These are phyloP conservation scores for Drosophila subobscura DNA, from an alignment of 1,140 invertebrate species.

Conservation along the genomic window DNA sequence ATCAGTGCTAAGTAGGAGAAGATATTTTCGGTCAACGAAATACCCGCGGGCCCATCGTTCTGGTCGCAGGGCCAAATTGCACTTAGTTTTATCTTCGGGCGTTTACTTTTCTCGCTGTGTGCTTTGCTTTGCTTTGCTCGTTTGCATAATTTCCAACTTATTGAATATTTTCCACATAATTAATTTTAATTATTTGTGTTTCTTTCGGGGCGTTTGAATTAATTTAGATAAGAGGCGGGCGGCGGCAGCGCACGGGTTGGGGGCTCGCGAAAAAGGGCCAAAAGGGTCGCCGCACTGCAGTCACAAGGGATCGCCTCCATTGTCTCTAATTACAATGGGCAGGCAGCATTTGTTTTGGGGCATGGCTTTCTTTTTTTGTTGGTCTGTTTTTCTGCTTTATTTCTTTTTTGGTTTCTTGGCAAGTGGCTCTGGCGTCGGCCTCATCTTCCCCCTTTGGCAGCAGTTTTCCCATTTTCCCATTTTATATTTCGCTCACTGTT, in stretches of 20 bases:
- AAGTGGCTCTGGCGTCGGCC: constrained; percentile 52
- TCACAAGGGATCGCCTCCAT: constrained; percentile 57
- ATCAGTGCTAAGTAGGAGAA: constrained; percentile 61
- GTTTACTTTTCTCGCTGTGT: constrained; percentile 53
- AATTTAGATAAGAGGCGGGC: constrained; percentile 63
- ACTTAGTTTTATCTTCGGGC: constrained; percentile 72
- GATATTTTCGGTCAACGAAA: constrained; percentile 71
- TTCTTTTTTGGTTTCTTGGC: constrained; percentile 53
- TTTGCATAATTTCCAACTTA: constrained; percentile 81
- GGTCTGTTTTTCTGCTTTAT: constrained; percentile 14
- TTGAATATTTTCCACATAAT: constrained; percentile 81
- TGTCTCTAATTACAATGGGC: constrained; percentile 78
- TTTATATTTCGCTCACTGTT: not conserved
- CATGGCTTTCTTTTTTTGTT: constrained; percentile 52
- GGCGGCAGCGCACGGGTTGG: not conserved
- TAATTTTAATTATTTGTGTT: constrained; percentile 79
- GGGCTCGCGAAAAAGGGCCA: constrained; percentile 27
- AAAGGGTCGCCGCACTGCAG: constrained; percentile 61
- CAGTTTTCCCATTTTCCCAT: constrained; percentile 16
- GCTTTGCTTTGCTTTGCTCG: constrained; percentile 33
- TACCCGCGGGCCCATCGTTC: constrained; percentile 21
- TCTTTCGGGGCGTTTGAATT: constrained; percentile 65
- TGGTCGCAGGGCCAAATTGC: constrained; percentile 46
- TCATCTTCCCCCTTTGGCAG: not conserved
- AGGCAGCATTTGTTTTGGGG: constrained; percentile 64